Evolutionary conservation across 2,797 vertebrate genomes (phyloP), one percentile per base, ranked within the genome.

Genomic region (Myripristis jacobus): DNA sequence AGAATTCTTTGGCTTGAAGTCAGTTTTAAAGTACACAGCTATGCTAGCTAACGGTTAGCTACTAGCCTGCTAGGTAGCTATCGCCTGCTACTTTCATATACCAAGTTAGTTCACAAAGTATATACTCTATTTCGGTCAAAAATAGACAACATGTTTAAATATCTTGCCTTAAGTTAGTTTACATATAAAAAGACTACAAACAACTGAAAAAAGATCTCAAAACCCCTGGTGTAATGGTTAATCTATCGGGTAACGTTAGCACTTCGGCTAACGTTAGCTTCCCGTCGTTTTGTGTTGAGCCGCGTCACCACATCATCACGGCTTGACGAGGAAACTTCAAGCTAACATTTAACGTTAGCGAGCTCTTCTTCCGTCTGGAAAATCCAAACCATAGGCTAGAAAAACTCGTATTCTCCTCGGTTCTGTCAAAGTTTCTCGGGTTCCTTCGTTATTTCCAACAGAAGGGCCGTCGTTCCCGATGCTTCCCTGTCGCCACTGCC

Each of bases 241-340:
- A 71, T 79, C 71, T 86, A 36, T 63, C 66, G 36, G 67, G 67
- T 70, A 55, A 46, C 53, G 66, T 81, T 90, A 86, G 87, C 88
- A 1, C 61, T 2, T 18, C 52, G 8, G 90, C 85, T 91, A 89
- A 53, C 71, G 67, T 80, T 90, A 92, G 89, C 91, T 86, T 87
- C 86, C 80, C 74, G 80, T 83, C 60, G 73, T 51, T 54, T n/a
- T 71, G 70, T 61, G 66, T 31, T 78, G 48, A 85, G 91, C 87
- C 88, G 90, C 90, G 92, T 93, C 92, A 92, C 90, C 92, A 91
- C 89, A 91, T 89, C 89, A 91, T 89, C 89, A 66, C 70, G 31
- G 77, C 46, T 66, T 67, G 52, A 21, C 56, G 74, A 66, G 38
- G 36, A 83, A 80, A 91, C 85, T 90, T 89, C 84, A 74, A 81